Percentiles rank a stretch among this genome's conserved stretches.
phyloP scores from a whole-genome alignment of 1,140 invertebrate species.

The Trachymyrmex cornetzi region DNA sequence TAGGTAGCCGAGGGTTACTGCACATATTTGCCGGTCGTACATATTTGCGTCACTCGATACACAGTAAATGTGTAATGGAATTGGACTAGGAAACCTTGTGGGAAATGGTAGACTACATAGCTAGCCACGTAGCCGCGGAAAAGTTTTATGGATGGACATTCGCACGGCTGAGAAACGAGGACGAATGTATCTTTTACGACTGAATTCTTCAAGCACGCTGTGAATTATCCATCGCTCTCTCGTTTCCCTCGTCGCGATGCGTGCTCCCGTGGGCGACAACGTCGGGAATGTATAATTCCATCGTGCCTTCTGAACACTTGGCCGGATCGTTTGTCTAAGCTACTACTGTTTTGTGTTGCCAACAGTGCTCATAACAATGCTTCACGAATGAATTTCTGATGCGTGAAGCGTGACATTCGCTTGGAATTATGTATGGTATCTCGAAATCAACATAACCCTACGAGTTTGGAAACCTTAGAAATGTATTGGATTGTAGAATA shows the following conservation, averaged over 20 bases:
- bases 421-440: background rate
- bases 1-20: background rate
- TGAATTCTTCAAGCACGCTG: slow-evolving; percentile 50
- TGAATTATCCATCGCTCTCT: slow-evolving; percentile 39
- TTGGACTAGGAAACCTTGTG: background rate
- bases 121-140: slow-evolving; percentile 9
- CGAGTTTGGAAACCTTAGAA: slow-evolving; percentile 28
- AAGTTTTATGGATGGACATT: slow-evolving; percentile 66
- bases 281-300: slow-evolving; percentile 48
- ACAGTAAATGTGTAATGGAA: slow-evolving; percentile 14
- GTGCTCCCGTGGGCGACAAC: slow-evolving; percentile 26
- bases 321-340: slow-evolving; percentile 41
- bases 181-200: slow-evolving; percentile 55
- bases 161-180: slow-evolving; percentile 21
- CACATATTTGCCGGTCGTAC: slow-evolving; percentile 18
- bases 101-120: background rate
- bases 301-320: slow-evolving; percentile 46
- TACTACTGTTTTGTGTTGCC: slow-evolving; percentile 19
- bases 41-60: slow-evolving; percentile 4
- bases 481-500: slow-evolving; percentile 1
- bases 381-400: slow-evolving; percentile 41
- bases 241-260: slow-evolving; percentile 8
- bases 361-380: slow-evolving; percentile 45
- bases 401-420: background rate
- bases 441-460: background rate